Percentiles rank a stretch among this genome's conserved stretches.
These are phyloP conservation scores for Bombus superbus DNA, from an alignment of 1,140 invertebrate genomes.

Conservation along the genomic window DNA sequence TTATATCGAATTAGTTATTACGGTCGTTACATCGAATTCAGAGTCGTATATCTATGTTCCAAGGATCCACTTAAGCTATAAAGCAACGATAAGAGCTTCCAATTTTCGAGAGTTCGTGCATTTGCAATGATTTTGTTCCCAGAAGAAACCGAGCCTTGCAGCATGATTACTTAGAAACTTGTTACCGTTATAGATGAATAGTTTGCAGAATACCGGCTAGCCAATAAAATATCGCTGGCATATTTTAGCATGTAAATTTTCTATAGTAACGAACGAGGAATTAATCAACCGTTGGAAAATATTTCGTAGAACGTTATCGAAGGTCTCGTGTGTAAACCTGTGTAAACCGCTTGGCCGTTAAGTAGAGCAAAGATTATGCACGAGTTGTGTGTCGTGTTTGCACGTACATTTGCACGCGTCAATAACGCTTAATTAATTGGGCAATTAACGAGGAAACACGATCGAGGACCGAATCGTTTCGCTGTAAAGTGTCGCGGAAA, in stretches of 20 bases:
- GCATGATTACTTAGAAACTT: neutral
- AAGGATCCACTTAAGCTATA: neutral
- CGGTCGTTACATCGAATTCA: neutral
- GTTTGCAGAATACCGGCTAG: neutral
- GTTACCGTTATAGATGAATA: neutral
- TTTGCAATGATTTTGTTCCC: neutral
- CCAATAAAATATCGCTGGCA: neutral
- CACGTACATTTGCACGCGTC: neutral
- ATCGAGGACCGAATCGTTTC: neutral
- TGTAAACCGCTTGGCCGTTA: conserved; percentile 11
- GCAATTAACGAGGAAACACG: conserved; percentile 40
- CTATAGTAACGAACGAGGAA: neutral
- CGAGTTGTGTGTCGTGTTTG: neutral
- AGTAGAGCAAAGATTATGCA: conserved; percentile 32
- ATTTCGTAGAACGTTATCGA: conserved; percentile 4
- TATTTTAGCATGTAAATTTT: neutral
- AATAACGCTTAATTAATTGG: conserved; percentile 54
- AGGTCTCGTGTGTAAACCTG: conserved; percentile 3
- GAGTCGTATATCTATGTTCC: neutral
- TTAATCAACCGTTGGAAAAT: neutral
- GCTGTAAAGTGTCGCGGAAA: conserved; percentile 20
- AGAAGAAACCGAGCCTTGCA: neutral
- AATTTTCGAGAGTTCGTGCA: neutral
- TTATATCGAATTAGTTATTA: too few relatives aligned
- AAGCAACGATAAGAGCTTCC: neutral